Evolutionary conservation across 23 tunicate genomes (phyloP).

Genomic region (Botrylloides violaceus): DNA sequence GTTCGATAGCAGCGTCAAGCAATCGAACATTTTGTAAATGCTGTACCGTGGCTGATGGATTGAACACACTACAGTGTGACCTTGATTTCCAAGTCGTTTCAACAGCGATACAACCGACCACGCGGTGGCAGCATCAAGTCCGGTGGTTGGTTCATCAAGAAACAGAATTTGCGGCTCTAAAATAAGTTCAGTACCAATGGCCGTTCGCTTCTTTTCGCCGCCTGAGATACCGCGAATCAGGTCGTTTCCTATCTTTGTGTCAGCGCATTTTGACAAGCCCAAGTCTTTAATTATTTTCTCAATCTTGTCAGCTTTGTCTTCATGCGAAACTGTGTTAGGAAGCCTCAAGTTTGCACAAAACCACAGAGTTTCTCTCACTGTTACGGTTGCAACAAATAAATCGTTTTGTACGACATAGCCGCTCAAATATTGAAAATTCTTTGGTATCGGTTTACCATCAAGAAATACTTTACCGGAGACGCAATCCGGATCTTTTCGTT

Average conservation of each 20-base stretch:
- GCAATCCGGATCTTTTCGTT: conserved; percentile 77
- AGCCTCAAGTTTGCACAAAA: conserved; percentile 77
- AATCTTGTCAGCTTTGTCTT: conserved; percentile 35
- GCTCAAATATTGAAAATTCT: conserved; percentile 73
- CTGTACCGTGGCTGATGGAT: conserved; percentile 92
- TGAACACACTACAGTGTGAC: conserved; percentile 75
- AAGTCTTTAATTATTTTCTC: conserved; percentile 56
- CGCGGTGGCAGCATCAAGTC: conserved; percentile 91
- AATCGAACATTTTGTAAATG: conserved; percentile 72
- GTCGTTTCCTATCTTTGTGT: conserved; percentile 81
- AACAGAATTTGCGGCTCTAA: conserved; percentile 71
- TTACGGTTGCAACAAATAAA: conserved; percentile 56
- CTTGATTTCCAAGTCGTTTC: conserved; percentile 61
- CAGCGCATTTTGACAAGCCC: conserved; percentile 71
- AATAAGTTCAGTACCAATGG: conserved; percentile 74
- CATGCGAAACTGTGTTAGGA: conserved; percentile 38
- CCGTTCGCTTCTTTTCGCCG: conserved; percentile 89
- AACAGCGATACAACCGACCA: conserved; percentile 67
- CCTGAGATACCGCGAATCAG: conserved; percentile 92
- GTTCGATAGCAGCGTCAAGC: conserved; percentile 66
- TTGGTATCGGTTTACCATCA: conserved; percentile 53
- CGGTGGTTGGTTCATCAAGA: conserved; percentile 83
- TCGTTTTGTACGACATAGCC: conserved; percentile 91
- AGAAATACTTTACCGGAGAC: conserved; percentile 54
- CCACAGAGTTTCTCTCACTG: conserved; percentile 87